Evolutionary conservation across 2,888 invertebrate genomes (phyloP).

Genomic region (Lypha dubia): DNA sequence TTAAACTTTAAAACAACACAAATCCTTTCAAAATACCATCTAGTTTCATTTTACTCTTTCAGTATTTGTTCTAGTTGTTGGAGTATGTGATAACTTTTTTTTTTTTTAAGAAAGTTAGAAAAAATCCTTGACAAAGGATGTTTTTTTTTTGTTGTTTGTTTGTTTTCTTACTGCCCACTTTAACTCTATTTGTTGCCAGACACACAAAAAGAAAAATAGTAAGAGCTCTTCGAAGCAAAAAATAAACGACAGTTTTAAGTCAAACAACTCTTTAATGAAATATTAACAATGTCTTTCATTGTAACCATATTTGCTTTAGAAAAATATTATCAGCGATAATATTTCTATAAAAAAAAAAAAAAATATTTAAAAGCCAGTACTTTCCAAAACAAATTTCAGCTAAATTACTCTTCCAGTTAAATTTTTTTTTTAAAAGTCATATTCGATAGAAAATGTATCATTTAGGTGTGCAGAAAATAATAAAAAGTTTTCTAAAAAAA

Average conservation of each 20-base stretch:
- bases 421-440: too few relatives aligned
- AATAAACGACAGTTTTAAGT: constrained; percentile 2
- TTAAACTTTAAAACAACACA: constrained; percentile 45
- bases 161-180: constrained; percentile 23
- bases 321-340: too few relatives aligned
- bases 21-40: constrained; percentile 18
- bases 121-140: constrained; percentile 55
- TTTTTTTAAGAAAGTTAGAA: constrained; percentile 5
- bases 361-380: too few relatives aligned
- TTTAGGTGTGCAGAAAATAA: too few relatives aligned
- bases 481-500: too few relatives aligned
- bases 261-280: neutral
- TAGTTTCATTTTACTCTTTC: neutral
- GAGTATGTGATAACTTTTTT: neutral
- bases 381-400: too few relatives aligned
- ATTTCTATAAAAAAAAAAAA: neutral
- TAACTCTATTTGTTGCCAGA: constrained; percentile 24
- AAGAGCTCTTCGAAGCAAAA: constrained; percentile 15
- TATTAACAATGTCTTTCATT: neutral
- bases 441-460: too few relatives aligned
- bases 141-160: too few relatives aligned
- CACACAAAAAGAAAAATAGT: neutral
- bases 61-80: constrained; percentile 11
- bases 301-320: too few relatives aligned
- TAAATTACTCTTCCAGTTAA: too few relatives aligned